A percentile compares a stretch with the other conserved stretches of the same genome.
Conservation (phyloP, 1,140 invertebrate species). For the Eciton burchellii region DNA sequence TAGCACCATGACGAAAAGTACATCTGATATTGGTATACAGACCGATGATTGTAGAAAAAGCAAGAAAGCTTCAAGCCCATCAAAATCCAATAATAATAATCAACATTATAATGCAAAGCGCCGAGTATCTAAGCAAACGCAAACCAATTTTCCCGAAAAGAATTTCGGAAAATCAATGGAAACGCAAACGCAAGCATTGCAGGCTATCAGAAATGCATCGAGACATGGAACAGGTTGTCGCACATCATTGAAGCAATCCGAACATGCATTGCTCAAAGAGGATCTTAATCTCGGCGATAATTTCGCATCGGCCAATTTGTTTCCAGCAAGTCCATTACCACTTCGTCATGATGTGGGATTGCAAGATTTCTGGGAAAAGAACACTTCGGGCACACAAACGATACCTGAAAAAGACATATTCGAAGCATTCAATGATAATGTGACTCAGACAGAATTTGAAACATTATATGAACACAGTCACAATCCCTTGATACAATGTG, state of each 20-base stretch:
- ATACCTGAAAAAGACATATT: slow-evolving; percentile 81
- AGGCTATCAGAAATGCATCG: slow-evolving; percentile 63
- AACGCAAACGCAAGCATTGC: slow-evolving; percentile 83
- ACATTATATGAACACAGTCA: slow-evolving; percentile 72
- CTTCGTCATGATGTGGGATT: slow-evolving; percentile 80
- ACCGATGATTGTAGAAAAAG: slow-evolving; percentile 80
- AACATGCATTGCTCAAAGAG: slow-evolving; percentile 73
- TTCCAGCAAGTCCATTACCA: slow-evolving; percentile 81
- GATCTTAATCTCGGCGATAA: slow-evolving; percentile 76
- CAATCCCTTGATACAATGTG: slow-evolving; percentile 68
- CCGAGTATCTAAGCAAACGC: slow-evolving; percentile 84
- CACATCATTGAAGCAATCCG: slow-evolving; percentile 61
- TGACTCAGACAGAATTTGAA: slow-evolving; percentile 79
- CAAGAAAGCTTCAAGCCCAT: slow-evolving; percentile 70
- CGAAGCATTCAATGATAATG: slow-evolving; percentile 78
- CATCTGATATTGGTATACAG: slow-evolving; percentile 79
- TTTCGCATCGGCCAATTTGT: slow-evolving; percentile 82
- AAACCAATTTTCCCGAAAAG: slow-evolving; percentile 81
- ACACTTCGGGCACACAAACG: slow-evolving; percentile 83
- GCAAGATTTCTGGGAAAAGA: slow-evolving; percentile 84
- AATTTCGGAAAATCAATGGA: slow-evolving; percentile 80
- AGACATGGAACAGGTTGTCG: slow-evolving; percentile 70
- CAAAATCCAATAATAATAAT: slow-evolving; percentile 67
- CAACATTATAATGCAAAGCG: slow-evolving; percentile 76
- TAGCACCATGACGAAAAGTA: slow-evolving; percentile 61